These are phyloP conservation scores for Rynchops niger DNA, from an alignment of 2,113 vertebrate species.

Conservation along the genomic window DNA sequence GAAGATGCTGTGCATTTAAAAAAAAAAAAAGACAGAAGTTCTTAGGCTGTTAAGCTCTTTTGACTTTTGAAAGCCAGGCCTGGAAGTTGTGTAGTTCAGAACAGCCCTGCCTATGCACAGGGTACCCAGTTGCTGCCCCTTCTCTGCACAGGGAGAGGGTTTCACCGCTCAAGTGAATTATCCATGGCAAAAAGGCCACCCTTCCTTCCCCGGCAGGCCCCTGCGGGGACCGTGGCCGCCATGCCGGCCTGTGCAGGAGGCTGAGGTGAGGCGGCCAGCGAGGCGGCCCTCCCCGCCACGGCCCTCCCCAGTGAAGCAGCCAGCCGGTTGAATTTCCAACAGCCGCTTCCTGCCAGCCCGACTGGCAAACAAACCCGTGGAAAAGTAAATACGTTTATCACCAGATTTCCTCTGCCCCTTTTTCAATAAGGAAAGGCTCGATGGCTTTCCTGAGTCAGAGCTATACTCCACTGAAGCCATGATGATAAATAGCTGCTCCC, in stretches of 20 bases:
- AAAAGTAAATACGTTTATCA: conserved; percentile 55
- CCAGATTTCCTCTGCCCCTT: conserved; percentile 42
- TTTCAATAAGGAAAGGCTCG: conserved; percentile 33
- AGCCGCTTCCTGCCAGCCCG: not conserved
- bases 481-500: not conserved
- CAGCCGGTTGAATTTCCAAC: not conserved
- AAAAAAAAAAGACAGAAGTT: not conserved
- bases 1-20: not conserved
- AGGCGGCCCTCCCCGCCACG: not conserved
- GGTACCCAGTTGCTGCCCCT: not conserved
- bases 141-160: not conserved
- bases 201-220: accelerated
- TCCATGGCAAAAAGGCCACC: not conserved
- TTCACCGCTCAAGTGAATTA: accelerated
- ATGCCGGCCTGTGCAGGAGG: not conserved
- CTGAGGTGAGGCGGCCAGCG: accelerated
- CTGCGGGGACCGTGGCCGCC: accelerated
- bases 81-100: accelerated
- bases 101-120: not conserved
- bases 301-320: not conserved
- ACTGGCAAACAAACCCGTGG: conserved; percentile 36
- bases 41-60: not conserved
- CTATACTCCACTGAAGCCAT: not conserved
- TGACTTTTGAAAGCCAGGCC: not conserved
- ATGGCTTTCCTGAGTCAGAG: conserved; percentile 18